A percentile compares a stretch with the other conserved stretches of the same genome.
phyloP scores from a whole-genome alignment of 2,888 invertebrate genomes.

The Mechanitis mazaeus region DNA sequence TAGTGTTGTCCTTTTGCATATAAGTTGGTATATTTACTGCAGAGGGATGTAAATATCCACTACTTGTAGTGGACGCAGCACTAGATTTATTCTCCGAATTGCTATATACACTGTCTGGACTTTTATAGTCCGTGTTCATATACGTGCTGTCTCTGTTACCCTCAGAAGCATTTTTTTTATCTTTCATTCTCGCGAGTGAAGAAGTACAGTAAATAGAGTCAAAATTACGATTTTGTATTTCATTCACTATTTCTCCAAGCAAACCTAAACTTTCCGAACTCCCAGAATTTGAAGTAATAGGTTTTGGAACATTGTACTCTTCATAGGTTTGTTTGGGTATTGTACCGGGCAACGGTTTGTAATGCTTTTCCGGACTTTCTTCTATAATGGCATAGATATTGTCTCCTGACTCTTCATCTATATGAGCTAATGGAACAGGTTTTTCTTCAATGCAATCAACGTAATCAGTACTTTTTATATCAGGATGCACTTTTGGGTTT shows the following conservation, averaged over 20 bases:
- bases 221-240: constrained; percentile 90
- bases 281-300: constrained; percentile 62
- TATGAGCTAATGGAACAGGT: constrained; percentile 78
- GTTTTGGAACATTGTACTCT: constrained; percentile 68
- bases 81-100: constrained; percentile 78
- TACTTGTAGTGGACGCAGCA: constrained; percentile 79
- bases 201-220: constrained; percentile 92
- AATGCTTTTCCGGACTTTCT: constrained; percentile 79
- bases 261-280: constrained; percentile 85
- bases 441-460: constrained; percentile 87
- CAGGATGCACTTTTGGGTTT: constrained; percentile 65
- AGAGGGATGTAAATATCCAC: constrained; percentile 84
- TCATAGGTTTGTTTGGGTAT: constrained; percentile 56
- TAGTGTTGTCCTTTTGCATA: constrained; percentile 43
- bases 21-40: constrained; percentile 80
- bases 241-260: constrained; percentile 90
- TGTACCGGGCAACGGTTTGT: constrained; percentile 56
- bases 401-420: constrained; percentile 80
- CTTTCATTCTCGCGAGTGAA: constrained; percentile 80
- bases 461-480: constrained; percentile 75
- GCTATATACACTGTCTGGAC: constrained; percentile 79
- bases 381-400: constrained; percentile 93
- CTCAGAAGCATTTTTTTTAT: constrained; percentile 51
- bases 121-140: constrained; percentile 78
- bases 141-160: constrained; percentile 74